phyloP scores from a whole-genome alignment of 2,113 vertebrate genomes.

The Megalops atlanticus region DNA sequence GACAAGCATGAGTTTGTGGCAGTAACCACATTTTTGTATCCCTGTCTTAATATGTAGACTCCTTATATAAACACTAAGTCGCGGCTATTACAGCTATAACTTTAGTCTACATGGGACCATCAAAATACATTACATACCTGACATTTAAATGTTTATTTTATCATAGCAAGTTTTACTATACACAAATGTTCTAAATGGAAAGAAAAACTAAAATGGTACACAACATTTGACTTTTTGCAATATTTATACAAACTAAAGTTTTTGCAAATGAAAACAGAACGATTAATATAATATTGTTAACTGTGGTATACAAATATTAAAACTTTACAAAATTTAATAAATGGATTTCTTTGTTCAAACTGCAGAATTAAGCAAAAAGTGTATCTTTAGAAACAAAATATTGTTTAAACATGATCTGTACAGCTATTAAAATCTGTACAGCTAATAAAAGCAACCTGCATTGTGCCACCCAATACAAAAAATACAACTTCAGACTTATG shows the following conservation, averaged over 20 bases:
- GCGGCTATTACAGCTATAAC: constrained; percentile 6
- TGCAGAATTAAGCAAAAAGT: constrained; percentile 40
- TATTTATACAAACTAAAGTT: constrained; percentile 52
- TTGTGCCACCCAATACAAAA: constrained; percentile 37
- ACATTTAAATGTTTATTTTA: constrained; percentile 37
- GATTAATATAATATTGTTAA: constrained; percentile 44
- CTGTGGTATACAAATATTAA: constrained; percentile 54
- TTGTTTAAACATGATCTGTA: constrained; percentile 42
- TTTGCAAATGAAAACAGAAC: constrained; percentile 43
- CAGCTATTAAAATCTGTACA: constrained; percentile 41
- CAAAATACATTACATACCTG: constrained; percentile 41
- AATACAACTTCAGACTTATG: constrained; percentile 24
- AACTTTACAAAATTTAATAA: constrained; percentile 60
- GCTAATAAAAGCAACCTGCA: constrained; percentile 34
- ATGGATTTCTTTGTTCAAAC: constrained; percentile 50
- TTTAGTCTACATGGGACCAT: constrained; percentile 15
- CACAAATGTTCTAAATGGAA: constrained; percentile 34
- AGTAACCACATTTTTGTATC: constrained; percentile 1
- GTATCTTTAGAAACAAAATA: constrained; percentile 43
- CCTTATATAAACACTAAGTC: constrained; percentile 18
- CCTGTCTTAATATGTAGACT: background rate
- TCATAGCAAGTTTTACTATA: constrained; percentile 44
- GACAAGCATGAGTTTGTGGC: constrained; percentile 16
- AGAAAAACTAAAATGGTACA: constrained; percentile 33
- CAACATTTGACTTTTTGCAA: constrained; percentile 33